Conservation (phyloP, 2,797 vertebrate species). For the Phoxinus dragarum region DNA sequence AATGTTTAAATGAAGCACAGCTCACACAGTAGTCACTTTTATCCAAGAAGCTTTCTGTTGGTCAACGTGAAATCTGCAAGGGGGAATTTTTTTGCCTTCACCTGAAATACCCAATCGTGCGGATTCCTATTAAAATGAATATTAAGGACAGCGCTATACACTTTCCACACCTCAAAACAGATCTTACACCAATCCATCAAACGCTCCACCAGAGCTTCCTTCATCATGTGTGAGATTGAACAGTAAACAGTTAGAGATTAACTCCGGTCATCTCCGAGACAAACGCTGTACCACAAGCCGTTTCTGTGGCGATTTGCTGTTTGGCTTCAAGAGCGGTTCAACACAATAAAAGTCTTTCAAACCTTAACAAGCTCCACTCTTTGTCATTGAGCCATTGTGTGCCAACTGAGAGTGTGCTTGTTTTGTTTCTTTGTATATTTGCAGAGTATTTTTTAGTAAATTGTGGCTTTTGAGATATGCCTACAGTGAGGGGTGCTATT, state of each 20-base stretch:
- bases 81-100: neutral
- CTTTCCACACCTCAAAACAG: conserved; percentile 13
- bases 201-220: conserved; percentile 16
- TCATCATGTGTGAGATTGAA: conserved; percentile 14
- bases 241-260: conserved; percentile 33
- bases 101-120: neutral
- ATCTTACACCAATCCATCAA: conserved; percentile 28
- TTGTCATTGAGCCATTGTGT: conserved; percentile 35
- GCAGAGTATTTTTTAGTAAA: conserved; percentile 11
- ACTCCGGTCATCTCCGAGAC: conserved; percentile 33
- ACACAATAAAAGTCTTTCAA: conserved; percentile 54
- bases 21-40: neutral
- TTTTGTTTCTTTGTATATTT: conserved; percentile 44
- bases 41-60: neutral
- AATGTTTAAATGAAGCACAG: neutral
- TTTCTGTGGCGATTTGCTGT: conserved; percentile 49
- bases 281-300: conserved; percentile 8
- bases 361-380: conserved; percentile 62
- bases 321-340: conserved; percentile 41
- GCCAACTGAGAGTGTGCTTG: conserved; percentile 44
- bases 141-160: neutral
- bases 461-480: conserved; percentile 55
- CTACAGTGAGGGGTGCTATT: conserved; percentile 61
- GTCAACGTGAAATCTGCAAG: neutral
- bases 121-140: neutral